These are phyloP conservation scores for Corapipo altera DNA, from an alignment of 2,113 vertebrate species.

Conservation along the genomic window DNA sequence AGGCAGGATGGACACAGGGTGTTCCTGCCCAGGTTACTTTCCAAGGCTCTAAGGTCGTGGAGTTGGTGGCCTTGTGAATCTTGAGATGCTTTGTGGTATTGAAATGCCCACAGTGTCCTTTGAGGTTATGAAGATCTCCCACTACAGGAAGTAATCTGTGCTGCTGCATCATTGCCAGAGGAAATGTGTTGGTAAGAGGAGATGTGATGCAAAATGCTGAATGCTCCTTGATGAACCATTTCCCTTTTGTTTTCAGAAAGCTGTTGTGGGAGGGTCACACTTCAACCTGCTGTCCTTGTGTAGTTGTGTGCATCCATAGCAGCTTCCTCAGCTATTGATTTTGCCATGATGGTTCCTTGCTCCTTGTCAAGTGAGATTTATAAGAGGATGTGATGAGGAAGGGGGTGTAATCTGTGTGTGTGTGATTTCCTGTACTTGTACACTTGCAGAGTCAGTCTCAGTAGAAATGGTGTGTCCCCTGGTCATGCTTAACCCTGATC, in stretches of 20 bases:
- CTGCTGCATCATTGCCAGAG: background rate
- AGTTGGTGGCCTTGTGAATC: background rate
- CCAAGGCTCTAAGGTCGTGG: background rate
- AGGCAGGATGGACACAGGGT: background rate
- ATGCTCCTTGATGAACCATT: background rate
- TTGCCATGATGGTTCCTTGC: background rate
- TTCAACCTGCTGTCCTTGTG: background rate
- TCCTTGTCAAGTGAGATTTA: background rate
- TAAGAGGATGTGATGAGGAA: background rate
- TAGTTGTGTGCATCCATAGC: fast-evolving
- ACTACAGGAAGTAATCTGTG: background rate
- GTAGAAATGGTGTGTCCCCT: background rate
- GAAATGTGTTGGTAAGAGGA: background rate
- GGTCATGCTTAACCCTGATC: background rate
- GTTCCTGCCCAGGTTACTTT: background rate
- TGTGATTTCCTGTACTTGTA: background rate
- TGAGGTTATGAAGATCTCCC: background rate
- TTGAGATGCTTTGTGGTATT: background rate
- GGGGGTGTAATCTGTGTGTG: background rate
- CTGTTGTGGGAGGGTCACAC: background rate
- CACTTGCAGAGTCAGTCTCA: background rate
- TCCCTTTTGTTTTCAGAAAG: background rate
- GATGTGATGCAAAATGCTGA: background rate
- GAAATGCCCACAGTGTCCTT: background rate
- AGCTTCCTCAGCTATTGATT: background rate